Evolutionary conservation across 2,797 vertebrate species (phyloP), one percentile per base, ranked within the genome.

Genomic region (Oreochromis mossambicus): DNA sequence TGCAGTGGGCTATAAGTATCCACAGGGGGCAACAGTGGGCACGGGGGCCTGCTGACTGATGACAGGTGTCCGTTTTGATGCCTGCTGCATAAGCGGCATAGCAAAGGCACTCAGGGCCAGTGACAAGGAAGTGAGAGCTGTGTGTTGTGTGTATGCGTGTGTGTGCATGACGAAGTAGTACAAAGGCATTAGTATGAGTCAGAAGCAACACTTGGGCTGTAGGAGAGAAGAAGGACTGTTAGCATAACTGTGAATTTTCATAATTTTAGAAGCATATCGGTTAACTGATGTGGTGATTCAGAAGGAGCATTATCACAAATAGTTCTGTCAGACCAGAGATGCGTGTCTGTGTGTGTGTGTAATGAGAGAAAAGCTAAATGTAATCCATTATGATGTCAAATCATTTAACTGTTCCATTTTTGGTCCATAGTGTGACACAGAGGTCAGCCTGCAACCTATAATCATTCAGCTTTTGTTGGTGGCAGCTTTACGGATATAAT

Each of bases 181-280:
- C 86, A 92, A 90, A 92, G 82, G 78, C 88, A 87, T 90, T 77
- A 63, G 79, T 14, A 68, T 95, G 93, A 95, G 91, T 95, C 94
- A 95, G 84, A 91, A 52, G 48, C 86, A 91, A 90, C 92, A 91
- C 86, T 93, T 85, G 84, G 58, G 66, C 83, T 86, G 86, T 76
- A 86, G 90, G 84, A 92, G 92, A 89, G 86, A 87, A 90, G 75
- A 77, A 8, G 75, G 88, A 61, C 90, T 92, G 94, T 94, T 92
- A 94, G 83, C 92, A 94, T 94, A 94, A 93, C 94, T 94, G 95
- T 95, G 93, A 95, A 94, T 92, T 86, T 89, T 91, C 83, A 88
- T 91, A 86, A 90, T 88, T 92, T 92, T 93, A 94, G 91, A 94
- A 91, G 83, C 90, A 80, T 84, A 87, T 90, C 88, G 55, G 84